These are phyloP conservation scores for Leptodactylus fallax DNA, from an alignment of 2,797 vertebrate species.

Conservation along the genomic window DNA sequence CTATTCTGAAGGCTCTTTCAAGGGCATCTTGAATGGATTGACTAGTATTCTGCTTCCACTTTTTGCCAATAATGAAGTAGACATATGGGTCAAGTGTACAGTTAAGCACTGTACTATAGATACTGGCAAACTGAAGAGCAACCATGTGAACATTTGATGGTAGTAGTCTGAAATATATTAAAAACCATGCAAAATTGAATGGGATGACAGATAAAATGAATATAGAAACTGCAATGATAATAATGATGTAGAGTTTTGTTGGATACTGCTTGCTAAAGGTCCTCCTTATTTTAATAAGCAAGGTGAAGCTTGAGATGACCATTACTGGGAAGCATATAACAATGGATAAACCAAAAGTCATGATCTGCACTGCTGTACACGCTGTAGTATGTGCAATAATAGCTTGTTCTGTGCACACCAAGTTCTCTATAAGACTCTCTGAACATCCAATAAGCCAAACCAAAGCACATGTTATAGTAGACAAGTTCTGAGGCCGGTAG, in stretches of 20 bases:
- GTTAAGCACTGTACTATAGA: slow-evolving; percentile 8
- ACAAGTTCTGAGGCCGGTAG: slow-evolving; percentile 34
- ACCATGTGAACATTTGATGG: background rate
- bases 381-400: background rate
- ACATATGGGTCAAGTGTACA: slow-evolving; percentile 42
- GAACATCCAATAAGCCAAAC: slow-evolving; percentile 36
- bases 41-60: slow-evolving; percentile 36
- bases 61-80: slow-evolving; percentile 49
- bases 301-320: slow-evolving; percentile 39
- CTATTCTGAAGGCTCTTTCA: slow-evolving; percentile 41
- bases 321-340: slow-evolving; percentile 54
- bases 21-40: slow-evolving; percentile 42
- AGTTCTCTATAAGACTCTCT: slow-evolving; percentile 44
- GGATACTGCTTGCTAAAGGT: slow-evolving; percentile 21
- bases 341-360: slow-evolving; percentile 41
- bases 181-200: slow-evolving; percentile 45
- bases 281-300: slow-evolving; percentile 18
- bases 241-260: slow-evolving; percentile 39
- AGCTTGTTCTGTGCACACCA: slow-evolving; percentile 11
- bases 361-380: slow-evolving; percentile 47
- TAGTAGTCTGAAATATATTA: slow-evolving; percentile 38
- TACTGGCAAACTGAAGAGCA: background rate
- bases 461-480: background rate
- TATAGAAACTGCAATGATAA: slow-evolving; percentile 39
- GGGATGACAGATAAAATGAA: slow-evolving; percentile 50